These are phyloP conservation scores for Eristalis tenax DNA, from an alignment of 2,888 invertebrate species.

Conservation along the genomic window DNA sequence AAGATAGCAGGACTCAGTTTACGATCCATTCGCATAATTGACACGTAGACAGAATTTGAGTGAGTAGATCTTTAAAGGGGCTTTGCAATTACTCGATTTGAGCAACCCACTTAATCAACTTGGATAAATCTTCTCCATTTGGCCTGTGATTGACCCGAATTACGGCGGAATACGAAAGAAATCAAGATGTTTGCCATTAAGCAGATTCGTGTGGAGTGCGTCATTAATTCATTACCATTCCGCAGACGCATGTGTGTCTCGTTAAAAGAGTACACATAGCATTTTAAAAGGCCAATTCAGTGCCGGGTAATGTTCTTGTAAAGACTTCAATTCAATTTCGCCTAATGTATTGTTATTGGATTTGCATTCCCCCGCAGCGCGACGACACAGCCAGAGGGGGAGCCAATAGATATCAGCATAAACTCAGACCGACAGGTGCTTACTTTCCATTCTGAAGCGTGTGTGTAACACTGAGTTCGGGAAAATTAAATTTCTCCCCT, in stretches of 20 bases:
- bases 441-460: neutral
- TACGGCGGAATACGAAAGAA: neutral
- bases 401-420: conserved; percentile 37
- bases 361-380: conserved; percentile 15
- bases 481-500: conserved; percentile 53
- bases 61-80: too few relatives aligned
- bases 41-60: too few relatives aligned
- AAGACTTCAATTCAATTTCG: conserved; percentile 25
- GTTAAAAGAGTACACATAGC: neutral
- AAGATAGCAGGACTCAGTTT: neutral
- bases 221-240: neutral
- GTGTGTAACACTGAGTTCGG: neutral
- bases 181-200: neutral
- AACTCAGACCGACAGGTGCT: conserved; percentile 37
- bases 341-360: conserved; percentile 38
- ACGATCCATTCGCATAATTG: too few relatives aligned
- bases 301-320: neutral
- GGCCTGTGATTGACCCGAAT: neutral
- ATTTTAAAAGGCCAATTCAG: neutral
- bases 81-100: too few relatives aligned
- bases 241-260: neutral
- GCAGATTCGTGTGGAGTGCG: neutral
- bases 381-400: neutral
- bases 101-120: neutral
- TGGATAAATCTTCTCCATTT: neutral